Base-by-base conservation (phyloP, 1,140 invertebrate species). In the Bicyclus anynana region DNA sequence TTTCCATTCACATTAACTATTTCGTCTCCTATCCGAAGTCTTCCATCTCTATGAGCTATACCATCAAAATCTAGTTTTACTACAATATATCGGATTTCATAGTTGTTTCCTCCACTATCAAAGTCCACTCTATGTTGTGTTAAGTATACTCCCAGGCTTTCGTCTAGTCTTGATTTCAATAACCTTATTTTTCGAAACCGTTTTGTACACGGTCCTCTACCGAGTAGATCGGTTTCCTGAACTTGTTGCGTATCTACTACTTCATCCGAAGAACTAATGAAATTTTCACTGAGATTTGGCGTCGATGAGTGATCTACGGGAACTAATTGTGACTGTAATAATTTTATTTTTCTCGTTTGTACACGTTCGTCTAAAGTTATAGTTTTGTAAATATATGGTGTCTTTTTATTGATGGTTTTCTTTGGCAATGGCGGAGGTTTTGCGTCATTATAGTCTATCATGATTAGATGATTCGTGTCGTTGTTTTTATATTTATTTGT, bases 1-100 rank as follows among this genome's bases (percentile, higher is more conserved):
- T 93, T 92, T 1, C 95, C 95, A 80, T 97, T 96, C 6, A 97
- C 95, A 81, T 96, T 95, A 12, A 97, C 92, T 53, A 97, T 93
- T 89, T 97, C 95, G 84, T 97, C 96, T 5, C 94, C 94, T 40
- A 95, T 90, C 65, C 93, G 91, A 54, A 97, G 88, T 55, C 94
- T 91, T 0, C 95, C 95, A 77, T 96, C 95, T 80, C 95, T 94
- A 65, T 95, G 92, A 40, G 95, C 95, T 67, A 96, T 94, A 38
- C 95, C 94, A 50, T 93, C 93, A 60, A 92, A 91, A 62, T 96
- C 95, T 29, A 97, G 90, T 74, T 95, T 94, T 2, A 95, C 94
- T 49, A 97, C 93, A 65, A 96, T 92, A 70, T 96, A 96, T 12
- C 94, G 91, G 46, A 94, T 91, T 80, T 94, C 92, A 58, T 87